phyloP scores from a whole-genome alignment of 2,113 vertebrate genomes.

The Chlamydotis undulata region DNA sequence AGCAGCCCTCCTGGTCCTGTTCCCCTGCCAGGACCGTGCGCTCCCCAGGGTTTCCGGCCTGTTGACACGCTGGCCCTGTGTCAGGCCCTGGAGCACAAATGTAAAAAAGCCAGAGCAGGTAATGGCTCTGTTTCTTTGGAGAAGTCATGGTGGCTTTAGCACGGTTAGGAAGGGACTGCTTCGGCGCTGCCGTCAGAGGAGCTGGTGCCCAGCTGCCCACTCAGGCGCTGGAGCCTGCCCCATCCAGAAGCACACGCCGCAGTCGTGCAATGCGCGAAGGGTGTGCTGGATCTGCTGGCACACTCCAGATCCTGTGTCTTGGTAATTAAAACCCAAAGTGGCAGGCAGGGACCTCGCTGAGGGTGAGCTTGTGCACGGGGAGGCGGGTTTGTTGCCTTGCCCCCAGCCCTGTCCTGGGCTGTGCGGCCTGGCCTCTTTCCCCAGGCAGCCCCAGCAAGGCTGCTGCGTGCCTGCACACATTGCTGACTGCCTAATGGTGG shows the following conservation, averaged over 20 bases:
- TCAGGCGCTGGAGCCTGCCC: fast-evolving
- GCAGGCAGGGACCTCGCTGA: neutral
- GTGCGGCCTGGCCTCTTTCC: fast-evolving
- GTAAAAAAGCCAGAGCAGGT: neutral
- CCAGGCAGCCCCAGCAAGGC: neutral
- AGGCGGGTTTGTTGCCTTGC: fast-evolving
- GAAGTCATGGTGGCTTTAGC: neutral
- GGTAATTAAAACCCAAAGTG: neutral
- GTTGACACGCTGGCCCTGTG: fast-evolving
- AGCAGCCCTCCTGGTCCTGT: neutral
- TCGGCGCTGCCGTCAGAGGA: fast-evolving
- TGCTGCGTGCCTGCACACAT: fast-evolving
- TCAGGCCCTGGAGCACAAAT: neutral
- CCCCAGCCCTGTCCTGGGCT: no score
- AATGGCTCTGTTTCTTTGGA: neutral
- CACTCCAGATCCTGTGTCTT: neutral
- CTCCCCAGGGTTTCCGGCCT: neutral
- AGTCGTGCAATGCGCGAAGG: fast-evolving
- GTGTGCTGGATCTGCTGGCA: neutral
- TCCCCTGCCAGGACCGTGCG: fast-evolving
- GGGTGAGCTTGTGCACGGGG: neutral
- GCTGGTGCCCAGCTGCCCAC: fast-evolving
- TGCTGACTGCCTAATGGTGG: neutral
- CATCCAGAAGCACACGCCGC: fast-evolving
- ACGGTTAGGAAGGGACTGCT: fast-evolving